Base-by-base conservation (phyloP, 2,888 invertebrate species). In the Barypeithes pellucidus region DNA sequence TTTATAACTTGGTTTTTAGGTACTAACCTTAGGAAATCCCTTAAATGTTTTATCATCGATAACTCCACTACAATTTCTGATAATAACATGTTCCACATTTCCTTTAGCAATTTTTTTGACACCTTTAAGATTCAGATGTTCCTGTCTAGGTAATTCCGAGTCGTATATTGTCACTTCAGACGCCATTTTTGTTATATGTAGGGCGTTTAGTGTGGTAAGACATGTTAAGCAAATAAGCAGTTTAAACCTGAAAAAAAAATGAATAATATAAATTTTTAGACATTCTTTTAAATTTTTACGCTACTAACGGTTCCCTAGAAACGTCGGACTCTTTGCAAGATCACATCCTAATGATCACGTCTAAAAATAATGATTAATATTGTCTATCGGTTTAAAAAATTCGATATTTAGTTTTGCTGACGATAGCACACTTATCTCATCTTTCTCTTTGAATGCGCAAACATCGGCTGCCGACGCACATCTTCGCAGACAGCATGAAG, bases 1-100 rank as follows among this genome's bases (percentile, higher is more conserved):
- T n/a, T n/a, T n/a, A n/a, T n/a, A n/a, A n/a, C n/a, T n/a, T n/a
- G n/a, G n/a, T n/a, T n/a, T n/a, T n/a, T n/a, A n/a, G 14, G 12
- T 52, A 70, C 61, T 54, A 54, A 71, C 75, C 50, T 75, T 67
- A 39, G 71, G 60, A 60, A 71, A 75, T 33, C 67, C 59, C 18
- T 60, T 50, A 16, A 75, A 65, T 3, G 75, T 71, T n/a, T 14
- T 39, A 3, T 41, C 57, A 33, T 59, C 75, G 50, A 75, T 70
- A 39, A 54, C 47, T 22, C 74, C 69, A 60, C 20, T 14, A 22
- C 69, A 73, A 39, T 73, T 70, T 60, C 41, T 70, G 5, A 73
- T 24, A 36, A 70, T 41, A 2, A 73, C 20, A n/a, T 73, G 60
- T 36, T 69, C 66, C 3, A 73, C 47, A 0, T 60, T 20, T 4